Conservation (phyloP, 2,797 vertebrate genomes). For the Lates japonicus region DNA sequence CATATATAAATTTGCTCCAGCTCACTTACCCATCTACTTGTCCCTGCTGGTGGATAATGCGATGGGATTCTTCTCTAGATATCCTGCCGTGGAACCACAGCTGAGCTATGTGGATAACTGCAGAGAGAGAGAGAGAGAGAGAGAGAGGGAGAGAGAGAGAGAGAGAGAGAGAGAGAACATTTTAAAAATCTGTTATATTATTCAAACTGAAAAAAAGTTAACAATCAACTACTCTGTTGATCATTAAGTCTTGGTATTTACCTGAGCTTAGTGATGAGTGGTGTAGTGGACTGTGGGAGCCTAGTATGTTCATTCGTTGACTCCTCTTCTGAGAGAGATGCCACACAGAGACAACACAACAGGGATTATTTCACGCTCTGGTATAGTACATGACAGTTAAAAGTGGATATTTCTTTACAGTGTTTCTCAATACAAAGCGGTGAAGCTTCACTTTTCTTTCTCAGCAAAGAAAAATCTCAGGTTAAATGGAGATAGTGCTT, state of each 20-base stretch:
- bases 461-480: neutral
- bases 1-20: neutral
- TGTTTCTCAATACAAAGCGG: neutral
- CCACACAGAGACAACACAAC: conserved; percentile 58
- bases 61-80: conserved; percentile 96
- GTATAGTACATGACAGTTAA: neutral
- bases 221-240: neutral
- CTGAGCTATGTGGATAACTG: conserved; percentile 98
- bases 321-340: conserved; percentile 92
- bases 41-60: conserved; percentile 96
- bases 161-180: no score
- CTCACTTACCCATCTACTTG: conserved; percentile 95
- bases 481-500: neutral
- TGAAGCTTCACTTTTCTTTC: neutral
- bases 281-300: conserved; percentile 95
- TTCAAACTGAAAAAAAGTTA: neutral
- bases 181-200: neutral
- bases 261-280: conserved; percentile 94
- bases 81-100: conserved; percentile 98
- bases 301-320: conserved; percentile 94
- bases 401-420: neutral
- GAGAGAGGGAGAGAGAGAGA: neutral
- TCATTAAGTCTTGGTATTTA: conserved; percentile 66
- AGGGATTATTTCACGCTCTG: conserved; percentile 51
- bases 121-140: neutral